Evolutionary conservation across 1,140 invertebrate genomes (phyloP).

Genomic region (Zaprionus capensis): DNA sequence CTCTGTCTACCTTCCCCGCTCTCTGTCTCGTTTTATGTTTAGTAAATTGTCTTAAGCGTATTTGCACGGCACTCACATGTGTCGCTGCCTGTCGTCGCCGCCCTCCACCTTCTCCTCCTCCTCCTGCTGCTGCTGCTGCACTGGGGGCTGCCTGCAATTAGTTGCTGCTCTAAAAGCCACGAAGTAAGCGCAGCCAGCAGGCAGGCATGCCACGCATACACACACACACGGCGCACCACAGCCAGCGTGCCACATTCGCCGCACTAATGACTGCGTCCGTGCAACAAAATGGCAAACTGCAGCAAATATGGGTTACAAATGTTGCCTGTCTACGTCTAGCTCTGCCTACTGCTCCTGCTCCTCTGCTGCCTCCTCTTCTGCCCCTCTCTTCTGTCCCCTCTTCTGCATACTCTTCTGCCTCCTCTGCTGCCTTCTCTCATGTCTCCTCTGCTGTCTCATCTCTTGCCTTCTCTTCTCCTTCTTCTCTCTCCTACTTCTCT

Average conservation of each 20-base stretch:
- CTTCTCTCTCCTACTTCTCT: no score
- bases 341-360: not conserved
- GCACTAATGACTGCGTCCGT: slow-evolving; percentile 43
- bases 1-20: slow-evolving; percentile 8
- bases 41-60: slow-evolving; percentile 72
- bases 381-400: no score
- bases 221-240: slow-evolving; percentile 5
- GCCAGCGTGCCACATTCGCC: slow-evolving; percentile 30
- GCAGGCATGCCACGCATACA: slow-evolving; percentile 13
- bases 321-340: not conserved
- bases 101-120: not conserved
- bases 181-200: slow-evolving; percentile 43
- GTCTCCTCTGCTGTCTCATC: no score
- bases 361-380: no score
- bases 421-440: not conserved
- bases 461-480: no score
- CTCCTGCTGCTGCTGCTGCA: slow-evolving; percentile 6
- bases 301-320: slow-evolving; percentile 69
- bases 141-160: slow-evolving; percentile 58
- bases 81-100: slow-evolving; percentile 17
- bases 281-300: slow-evolving; percentile 28
- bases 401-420: no score
- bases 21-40: slow-evolving; percentile 41
- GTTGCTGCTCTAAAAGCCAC: slow-evolving; percentile 66
- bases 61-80: slow-evolving; percentile 70